Base-by-base conservation (phyloP, 2,888 invertebrate species). In the Dynastes tityus region DNA sequence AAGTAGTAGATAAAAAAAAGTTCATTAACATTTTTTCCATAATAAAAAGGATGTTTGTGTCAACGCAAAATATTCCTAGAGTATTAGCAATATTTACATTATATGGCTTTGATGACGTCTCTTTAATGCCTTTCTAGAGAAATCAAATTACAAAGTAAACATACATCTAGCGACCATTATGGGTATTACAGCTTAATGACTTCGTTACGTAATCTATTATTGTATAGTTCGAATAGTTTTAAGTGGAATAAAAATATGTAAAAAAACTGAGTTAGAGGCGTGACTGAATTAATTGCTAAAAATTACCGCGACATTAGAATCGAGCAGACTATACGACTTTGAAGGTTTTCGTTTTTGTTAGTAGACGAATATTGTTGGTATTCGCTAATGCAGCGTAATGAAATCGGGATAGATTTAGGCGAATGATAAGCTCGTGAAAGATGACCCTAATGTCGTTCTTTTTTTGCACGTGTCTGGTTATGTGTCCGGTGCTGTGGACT, bases 391-490 rank as follows among this genome's bases (percentile, higher is more conserved):
- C 5, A 32, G 32, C 32, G 32, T 32, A 32, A 32, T 32, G 3
- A 75, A 63, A 45, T 40, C n/a, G 11, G 32, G 9, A 70, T 5
- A 29, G 11, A 22, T 53, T 29, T 32, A 16, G 51, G 27, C 16
- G 32, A 16, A 32, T 45, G 45, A 45, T 45, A 45, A 45, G 45
- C 8, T 8, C 11, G 45, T 45, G 51, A 13, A 53, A 77, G 32
- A 77, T 77, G 77, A 49, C 45, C 27, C 71, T 77, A 49, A 2
- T 63, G 61, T 49, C 37, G 40, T 32, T 77, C 29, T 71, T 77
- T 13, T 29, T 77, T 16, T 77, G 77, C 9, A 71, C 51, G 27
- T 71, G 70, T 51, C 22, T 71, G 3, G 32, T 70, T 6, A 71
- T 77, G 53, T 71, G 61, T 32, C 77, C 77, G 4, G 22, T 77